phyloP scores from a whole-genome alignment of 1,140 invertebrate genomes.

The Spodoptera frugiperda region DNA sequence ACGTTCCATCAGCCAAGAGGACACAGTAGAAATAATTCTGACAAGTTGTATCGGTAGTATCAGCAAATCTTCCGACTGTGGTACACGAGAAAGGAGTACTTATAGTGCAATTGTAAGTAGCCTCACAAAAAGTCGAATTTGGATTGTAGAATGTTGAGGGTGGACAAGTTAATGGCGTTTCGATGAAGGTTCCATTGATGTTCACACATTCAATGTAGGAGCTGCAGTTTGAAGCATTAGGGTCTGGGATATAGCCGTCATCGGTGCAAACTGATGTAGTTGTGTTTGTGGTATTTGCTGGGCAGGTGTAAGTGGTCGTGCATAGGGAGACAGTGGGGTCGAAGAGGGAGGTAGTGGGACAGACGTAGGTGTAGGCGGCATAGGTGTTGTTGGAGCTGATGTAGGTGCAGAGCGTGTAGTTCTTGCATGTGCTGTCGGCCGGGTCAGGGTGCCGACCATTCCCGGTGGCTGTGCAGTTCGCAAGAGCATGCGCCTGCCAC shows the following conservation, averaged over 20 bases:
- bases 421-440: constrained; percentile 64
- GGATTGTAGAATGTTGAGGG: constrained; percentile 61
- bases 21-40: constrained; percentile 64
- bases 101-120: constrained; percentile 56
- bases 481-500: constrained; percentile 59
- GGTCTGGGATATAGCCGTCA: constrained; percentile 62
- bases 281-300: constrained; percentile 46
- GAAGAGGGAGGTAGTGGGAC: constrained; percentile 68
- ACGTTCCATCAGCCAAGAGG: constrained; percentile 48
- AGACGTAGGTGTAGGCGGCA: constrained; percentile 68
- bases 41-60: constrained; percentile 60
- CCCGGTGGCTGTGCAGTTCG: constrained; percentile 65
- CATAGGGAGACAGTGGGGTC: constrained; percentile 57
- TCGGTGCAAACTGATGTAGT: constrained; percentile 59
- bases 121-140: constrained; percentile 65
- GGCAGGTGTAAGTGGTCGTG: constrained; percentile 62
- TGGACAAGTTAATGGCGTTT: constrained; percentile 59
- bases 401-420: constrained; percentile 68
- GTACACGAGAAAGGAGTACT: constrained; percentile 59
- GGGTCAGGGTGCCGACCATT: constrained; percentile 64
- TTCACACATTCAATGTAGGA: constrained; percentile 64
- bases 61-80: constrained; percentile 62
- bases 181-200: constrained; percentile 54
- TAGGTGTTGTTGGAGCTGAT: constrained; percentile 50
- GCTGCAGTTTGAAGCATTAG: constrained; percentile 58